Evolutionary conservation across 2,113 vertebrate species (phyloP).

Genomic region (Cinclus mexicanus): DNA sequence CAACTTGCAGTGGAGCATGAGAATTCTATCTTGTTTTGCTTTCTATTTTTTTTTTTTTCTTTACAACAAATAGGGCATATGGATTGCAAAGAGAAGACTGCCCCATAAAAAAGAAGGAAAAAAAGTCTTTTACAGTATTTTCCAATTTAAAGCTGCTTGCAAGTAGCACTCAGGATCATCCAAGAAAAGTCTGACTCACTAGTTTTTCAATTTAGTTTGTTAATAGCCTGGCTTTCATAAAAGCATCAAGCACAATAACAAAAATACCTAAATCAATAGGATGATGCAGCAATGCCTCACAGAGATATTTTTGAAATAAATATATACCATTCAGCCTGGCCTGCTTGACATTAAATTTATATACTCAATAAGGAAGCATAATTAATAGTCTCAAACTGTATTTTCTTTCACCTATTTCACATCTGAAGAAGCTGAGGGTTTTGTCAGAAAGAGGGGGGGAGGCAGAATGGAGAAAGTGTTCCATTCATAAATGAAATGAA

Average conservation of each 20-base stretch:
- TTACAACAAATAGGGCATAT: slow-evolving; percentile 69
- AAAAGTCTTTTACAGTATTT: slow-evolving; percentile 71
- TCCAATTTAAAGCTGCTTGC: slow-evolving; percentile 67
- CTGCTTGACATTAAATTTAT: slow-evolving; percentile 78
- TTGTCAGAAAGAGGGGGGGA: slow-evolving; percentile 1
- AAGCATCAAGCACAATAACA: slow-evolving; percentile 79
- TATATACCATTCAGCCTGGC: slow-evolving; percentile 73
- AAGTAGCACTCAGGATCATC: slow-evolving; percentile 60
- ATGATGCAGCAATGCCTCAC: slow-evolving; percentile 76
- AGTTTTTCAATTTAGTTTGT: slow-evolving; percentile 83
- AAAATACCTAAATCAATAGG: slow-evolving; percentile 81
- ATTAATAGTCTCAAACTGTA: slow-evolving; percentile 75
- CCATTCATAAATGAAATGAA: slow-evolving; percentile 64
- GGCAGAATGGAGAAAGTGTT: slow-evolving; percentile 31
- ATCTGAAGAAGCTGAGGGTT: slow-evolving; percentile 61
- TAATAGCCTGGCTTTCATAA: slow-evolving; percentile 82
- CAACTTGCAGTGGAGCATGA: slow-evolving; percentile 60
- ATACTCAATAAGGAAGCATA: slow-evolving; percentile 79
- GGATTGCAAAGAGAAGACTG: slow-evolving; percentile 64
- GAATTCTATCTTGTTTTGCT: slow-evolving; percentile 60
- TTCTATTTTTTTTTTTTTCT: neutral
- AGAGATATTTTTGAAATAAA: slow-evolving; percentile 81
- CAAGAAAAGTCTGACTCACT: slow-evolving; percentile 74
- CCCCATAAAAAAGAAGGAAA: slow-evolving; percentile 69
- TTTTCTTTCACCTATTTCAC: slow-evolving; percentile 75